Conservation (phyloP, 2,797 vertebrate species). For the Poeciliopsis turneri region DNA sequence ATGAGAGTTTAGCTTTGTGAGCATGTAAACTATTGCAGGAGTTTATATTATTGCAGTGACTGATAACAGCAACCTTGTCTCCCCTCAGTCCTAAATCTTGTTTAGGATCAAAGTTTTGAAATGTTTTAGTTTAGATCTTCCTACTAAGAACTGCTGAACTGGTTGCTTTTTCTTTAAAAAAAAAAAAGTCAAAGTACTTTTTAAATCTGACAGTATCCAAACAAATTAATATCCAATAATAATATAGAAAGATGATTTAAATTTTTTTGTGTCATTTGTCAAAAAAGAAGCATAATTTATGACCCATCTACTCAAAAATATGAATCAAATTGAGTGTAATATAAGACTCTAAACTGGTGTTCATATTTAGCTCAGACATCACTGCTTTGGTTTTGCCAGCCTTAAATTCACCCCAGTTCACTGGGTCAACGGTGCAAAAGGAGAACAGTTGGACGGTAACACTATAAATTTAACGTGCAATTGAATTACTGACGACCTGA, state of each 20-base stretch:
- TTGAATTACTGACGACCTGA: constrained; percentile 24
- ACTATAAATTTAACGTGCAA: constrained; percentile 31
- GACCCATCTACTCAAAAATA: background rate
- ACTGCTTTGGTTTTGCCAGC: constrained; percentile 2
- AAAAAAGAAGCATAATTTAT: background rate
- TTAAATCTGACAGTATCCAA: background rate
- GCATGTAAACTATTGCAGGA: background rate
- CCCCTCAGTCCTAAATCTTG: background rate
- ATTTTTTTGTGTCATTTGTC: background rate
- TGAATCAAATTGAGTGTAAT: background rate
- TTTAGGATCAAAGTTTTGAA: background rate
- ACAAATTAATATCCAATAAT: background rate
- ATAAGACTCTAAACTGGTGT: background rate
- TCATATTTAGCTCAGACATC: background rate
- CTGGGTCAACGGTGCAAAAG: constrained; percentile 23
- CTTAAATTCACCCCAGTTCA: constrained; percentile 13
- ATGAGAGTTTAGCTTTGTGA: background rate
- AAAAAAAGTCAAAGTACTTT: background rate
- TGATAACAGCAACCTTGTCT: background rate
- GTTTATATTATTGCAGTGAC: background rate
- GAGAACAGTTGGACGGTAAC: constrained; percentile 17
- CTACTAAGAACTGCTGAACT: background rate
- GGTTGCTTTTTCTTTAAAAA: background rate
- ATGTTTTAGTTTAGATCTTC: background rate
- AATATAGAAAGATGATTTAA: background rate